phyloP scores from a whole-genome alignment of 1,140 invertebrate species.

The Lepidotrigona ventralis region DNA sequence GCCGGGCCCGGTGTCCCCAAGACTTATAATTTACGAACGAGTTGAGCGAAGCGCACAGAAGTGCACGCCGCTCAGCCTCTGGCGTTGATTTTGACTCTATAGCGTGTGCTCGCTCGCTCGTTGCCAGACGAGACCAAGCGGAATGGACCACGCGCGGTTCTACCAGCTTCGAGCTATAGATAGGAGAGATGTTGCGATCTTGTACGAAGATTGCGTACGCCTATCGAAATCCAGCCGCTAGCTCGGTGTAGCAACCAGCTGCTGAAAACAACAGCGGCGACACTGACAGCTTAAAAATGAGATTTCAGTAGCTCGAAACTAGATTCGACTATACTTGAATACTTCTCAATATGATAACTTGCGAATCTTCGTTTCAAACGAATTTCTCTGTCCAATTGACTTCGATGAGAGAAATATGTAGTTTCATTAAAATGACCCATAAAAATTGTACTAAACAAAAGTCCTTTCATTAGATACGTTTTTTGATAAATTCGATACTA shows the following conservation, averaged over 20 bases:
- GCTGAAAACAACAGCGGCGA: too few species aligned
- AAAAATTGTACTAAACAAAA: too few species aligned
- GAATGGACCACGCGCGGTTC: not conserved
- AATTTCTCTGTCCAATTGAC: too few species aligned
- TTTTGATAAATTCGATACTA: too few species aligned
- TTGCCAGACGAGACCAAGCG: conserved; percentile 15
- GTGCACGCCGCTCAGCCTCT: conserved; percentile 23
- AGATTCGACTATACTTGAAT: too few species aligned
- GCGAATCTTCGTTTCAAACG: too few species aligned
- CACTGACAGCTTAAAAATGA: too few species aligned
- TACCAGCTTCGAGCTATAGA: not conserved
- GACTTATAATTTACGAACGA: conserved; percentile 56
- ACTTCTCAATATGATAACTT: too few species aligned
- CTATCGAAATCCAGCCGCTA: not conserved
- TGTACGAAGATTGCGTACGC: conserved; percentile 18
- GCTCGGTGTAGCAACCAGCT: not conserved
- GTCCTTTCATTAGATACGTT: too few species aligned
- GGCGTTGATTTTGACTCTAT: conserved; percentile 1
- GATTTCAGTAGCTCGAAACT: too few species aligned
- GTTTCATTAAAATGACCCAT: too few species aligned
- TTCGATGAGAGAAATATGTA: too few species aligned
- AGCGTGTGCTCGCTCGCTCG: not conserved
- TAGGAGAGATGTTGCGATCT: conserved; percentile 30
- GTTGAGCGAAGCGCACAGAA: conserved; percentile 45
- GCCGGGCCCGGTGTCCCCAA: conserved; percentile 24